These are phyloP conservation scores for Pedionomus torquatus DNA, from an alignment of 2,113 vertebrate genomes.

Conservation along the genomic window DNA sequence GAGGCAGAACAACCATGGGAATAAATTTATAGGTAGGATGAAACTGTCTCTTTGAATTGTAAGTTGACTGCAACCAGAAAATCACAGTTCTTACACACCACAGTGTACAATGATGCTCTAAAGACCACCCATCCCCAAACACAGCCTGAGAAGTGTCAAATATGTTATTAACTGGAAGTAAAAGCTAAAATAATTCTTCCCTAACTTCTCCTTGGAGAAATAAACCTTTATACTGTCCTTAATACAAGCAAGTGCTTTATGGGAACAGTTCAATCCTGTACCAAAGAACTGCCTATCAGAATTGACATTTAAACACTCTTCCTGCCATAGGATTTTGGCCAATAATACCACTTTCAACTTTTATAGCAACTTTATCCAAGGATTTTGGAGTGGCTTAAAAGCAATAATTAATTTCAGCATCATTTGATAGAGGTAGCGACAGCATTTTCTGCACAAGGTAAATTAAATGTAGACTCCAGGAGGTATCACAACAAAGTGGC, in stretches of 20 bases:
- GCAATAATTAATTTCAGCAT: background rate
- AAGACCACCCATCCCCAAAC: background rate
- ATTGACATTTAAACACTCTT: background rate
- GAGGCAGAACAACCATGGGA: background rate
- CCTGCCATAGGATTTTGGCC: background rate
- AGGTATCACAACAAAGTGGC: background rate
- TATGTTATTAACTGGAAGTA: background rate
- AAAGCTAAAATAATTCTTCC: background rate
- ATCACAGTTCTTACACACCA: background rate
- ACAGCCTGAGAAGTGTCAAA: background rate
- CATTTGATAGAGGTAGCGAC: accelerated
- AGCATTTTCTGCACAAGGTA: background rate
- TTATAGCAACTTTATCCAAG: background rate
- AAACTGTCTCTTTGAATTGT: background rate
- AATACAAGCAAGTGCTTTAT: background rate
- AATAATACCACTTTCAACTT: background rate
- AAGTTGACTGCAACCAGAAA: background rate
- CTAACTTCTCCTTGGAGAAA: background rate
- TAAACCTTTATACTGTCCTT: background rate
- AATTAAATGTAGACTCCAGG: background rate
- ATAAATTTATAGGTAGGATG: slow-evolving; percentile 26
- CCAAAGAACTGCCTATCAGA: background rate
- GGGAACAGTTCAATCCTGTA: background rate
- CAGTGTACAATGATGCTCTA: background rate
- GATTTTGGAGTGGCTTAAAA: background rate